Evolutionary conservation across 2,113 vertebrate genomes (phyloP).

Genomic region (Pimephales promelas): DNA sequence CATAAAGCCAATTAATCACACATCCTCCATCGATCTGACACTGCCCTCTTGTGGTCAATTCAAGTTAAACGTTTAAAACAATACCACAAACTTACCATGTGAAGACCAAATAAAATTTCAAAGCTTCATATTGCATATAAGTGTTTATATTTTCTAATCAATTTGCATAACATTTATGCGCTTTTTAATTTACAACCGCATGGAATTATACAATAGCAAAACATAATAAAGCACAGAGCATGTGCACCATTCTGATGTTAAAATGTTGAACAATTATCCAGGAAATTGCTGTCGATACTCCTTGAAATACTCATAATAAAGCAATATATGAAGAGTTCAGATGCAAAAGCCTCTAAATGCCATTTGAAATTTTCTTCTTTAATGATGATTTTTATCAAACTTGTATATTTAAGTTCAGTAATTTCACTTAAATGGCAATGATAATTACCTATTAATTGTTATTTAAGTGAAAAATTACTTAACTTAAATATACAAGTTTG

Average conservation of each 20-base stretch:
- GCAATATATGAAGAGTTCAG: no score
- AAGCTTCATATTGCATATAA: constrained; percentile 15
- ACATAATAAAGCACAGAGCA: neutral
- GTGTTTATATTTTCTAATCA: constrained; percentile 22
- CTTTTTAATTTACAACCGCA: neutral
- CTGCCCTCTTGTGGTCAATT: constrained; percentile 29
- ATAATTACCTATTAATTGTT: no score
- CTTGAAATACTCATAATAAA: neutral
- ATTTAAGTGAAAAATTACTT: no score
- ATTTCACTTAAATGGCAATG: no score
- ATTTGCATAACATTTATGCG: constrained; percentile 18
- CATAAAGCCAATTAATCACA: neutral
- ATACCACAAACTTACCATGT: no score
- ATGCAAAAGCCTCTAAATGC: no score
- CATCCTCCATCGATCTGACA: neutral
- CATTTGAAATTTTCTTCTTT: no score
- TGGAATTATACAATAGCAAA: neutral
- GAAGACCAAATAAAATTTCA: neutral
- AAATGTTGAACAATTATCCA: neutral
- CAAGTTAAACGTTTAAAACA: neutral
- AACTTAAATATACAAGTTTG: no score
- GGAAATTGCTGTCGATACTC: neutral
- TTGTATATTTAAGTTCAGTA: no score
- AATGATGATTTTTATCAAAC: no score
- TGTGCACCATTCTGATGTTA: neutral